These are phyloP conservation scores for Tetheella fluctuosa DNA, from an alignment of 2,888 invertebrate genomes.

Conservation along the genomic window DNA sequence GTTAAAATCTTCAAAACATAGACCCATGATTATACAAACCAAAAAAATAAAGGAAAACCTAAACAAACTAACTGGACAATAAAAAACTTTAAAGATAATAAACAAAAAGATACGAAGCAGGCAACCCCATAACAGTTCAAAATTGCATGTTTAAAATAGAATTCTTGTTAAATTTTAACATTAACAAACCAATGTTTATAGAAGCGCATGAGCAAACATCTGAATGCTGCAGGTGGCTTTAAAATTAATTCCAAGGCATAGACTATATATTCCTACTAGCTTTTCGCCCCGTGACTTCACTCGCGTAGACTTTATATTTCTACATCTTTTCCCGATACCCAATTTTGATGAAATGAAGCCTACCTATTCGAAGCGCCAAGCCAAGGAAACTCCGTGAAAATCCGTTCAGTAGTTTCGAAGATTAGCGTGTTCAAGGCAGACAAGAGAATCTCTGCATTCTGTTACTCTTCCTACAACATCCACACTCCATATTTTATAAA, in stretches of 20 bases:
- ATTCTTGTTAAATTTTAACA: constrained; percentile 4
- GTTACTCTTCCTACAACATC: too few relatives aligned
- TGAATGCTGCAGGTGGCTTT: constrained; percentile 1
- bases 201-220: not conserved
- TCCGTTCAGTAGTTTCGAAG: too few relatives aligned
- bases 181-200: constrained; percentile 9
- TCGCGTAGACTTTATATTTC: too few relatives aligned
- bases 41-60: not conserved
- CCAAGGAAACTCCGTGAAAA: too few relatives aligned
- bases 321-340: too few relatives aligned
- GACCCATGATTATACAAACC: not conserved
- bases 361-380: too few relatives aligned
- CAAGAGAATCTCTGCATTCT: too few relatives aligned
- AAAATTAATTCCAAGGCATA: not conserved
- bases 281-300: too few relatives aligned
- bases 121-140: constrained; percentile 4
- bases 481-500: too few relatives aligned
- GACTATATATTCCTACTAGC: not conserved
- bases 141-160: constrained; percentile 8
- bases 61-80: not conserved
- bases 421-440: too few relatives aligned
- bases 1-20: not conserved
- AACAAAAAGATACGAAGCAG: not conserved
- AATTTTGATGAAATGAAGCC: too few relatives aligned
- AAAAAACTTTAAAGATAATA: constrained; percentile 1